Conservation (phyloP, 2,113 vertebrate species). For the Pseudolaguvia tuberculata region DNA sequence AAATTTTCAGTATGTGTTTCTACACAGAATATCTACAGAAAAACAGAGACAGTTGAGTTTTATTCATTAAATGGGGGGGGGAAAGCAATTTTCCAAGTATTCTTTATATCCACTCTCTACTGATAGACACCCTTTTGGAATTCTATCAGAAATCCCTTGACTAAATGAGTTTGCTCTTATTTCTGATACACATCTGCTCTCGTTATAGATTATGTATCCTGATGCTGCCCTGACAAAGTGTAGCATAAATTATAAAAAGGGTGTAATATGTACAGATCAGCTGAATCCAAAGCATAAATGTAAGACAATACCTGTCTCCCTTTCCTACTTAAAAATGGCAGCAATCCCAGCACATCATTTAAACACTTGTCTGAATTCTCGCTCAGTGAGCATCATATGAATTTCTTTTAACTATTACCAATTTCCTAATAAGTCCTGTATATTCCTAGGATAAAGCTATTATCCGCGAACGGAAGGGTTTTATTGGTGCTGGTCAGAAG, state of each 20-base stretch:
- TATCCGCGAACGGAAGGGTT: conserved; percentile 29
- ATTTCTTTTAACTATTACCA: conserved; percentile 14
- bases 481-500: conserved; percentile 2
- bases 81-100: no score
- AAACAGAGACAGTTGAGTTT: no score
- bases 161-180: conserved; percentile 31
- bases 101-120: no score
- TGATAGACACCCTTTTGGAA: no score
- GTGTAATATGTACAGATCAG: not conserved
- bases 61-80: no score
- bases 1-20: not conserved
- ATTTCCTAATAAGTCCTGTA: conserved; percentile 12
- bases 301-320: conserved; percentile 39
- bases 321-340: conserved; percentile 27
- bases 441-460: conserved; percentile 4
- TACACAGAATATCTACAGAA: not conserved
- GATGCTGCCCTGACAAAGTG: conserved; percentile 17
- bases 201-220: conserved; percentile 35
- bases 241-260: not conserved
- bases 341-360: no score
- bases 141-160: conserved; percentile 41
- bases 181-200: conserved; percentile 45
- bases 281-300: no score
- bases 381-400: not conserved
- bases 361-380: not conserved